phyloP scores from a whole-genome alignment of 2,113 vertebrate species.

The Bubo blakistoni region DNA sequence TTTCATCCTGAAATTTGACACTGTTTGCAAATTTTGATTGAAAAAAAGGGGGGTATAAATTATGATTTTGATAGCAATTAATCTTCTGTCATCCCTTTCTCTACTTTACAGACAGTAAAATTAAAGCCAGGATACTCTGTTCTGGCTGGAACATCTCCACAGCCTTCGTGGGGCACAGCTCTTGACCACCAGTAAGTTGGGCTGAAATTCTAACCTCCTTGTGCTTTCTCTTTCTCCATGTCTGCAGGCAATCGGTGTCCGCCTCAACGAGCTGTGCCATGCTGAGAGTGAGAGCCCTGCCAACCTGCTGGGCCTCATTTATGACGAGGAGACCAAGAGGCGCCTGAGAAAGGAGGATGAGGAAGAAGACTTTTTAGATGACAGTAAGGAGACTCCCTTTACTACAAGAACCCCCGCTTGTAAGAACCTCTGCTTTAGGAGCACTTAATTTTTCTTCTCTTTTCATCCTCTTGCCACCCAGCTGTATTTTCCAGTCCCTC shows the following conservation, averaged over 20 bases:
- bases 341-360: constrained; percentile 94
- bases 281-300: constrained; percentile 95
- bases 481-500: constrained; percentile 34
- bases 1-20: background rate
- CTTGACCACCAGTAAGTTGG: background rate
- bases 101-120: background rate
- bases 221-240: background rate
- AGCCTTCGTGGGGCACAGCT: background rate
- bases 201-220: background rate
- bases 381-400: constrained; percentile 93
- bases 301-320: constrained; percentile 94
- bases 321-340: constrained; percentile 95
- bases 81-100: background rate
- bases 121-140: background rate
- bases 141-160: background rate
- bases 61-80: background rate
- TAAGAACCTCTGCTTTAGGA: constrained; percentile 84
- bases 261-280: constrained; percentile 93
- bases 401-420: constrained; percentile 84
- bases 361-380: constrained; percentile 98
- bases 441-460: constrained; percentile 68
- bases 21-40: background rate
- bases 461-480: constrained; percentile 67
- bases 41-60: background rate
- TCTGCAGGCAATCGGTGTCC: constrained; percentile 87